Conservation (phyloP, 2,797 vertebrate species). For the Poecilia wingei region DNA sequence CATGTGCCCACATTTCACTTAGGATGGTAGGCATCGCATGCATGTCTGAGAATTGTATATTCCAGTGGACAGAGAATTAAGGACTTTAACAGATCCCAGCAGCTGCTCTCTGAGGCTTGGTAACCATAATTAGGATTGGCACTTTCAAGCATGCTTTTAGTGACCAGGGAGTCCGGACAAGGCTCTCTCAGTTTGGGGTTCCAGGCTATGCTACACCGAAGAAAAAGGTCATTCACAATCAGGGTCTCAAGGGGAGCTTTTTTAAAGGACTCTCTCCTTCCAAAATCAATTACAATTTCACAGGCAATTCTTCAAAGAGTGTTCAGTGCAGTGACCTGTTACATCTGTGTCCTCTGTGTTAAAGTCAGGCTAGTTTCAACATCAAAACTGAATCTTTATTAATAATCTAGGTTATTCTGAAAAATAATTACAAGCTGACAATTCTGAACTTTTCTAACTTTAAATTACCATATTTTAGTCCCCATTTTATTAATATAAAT, state of each 20-base stretch:
- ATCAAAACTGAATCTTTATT: constrained; percentile 15
- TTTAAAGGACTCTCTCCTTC: constrained; percentile 58
- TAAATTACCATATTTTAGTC: not conserved
- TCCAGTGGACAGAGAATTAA: constrained; percentile 49
- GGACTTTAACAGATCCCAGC: constrained; percentile 62
- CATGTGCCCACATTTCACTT: constrained; percentile 3
- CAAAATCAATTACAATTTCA: constrained; percentile 74
- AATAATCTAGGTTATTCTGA: constrained; percentile 17
- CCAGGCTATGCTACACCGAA: constrained; percentile 70
- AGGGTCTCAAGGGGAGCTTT: constrained; percentile 66
- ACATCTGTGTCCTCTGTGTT: constrained; percentile 48
- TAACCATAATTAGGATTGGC: constrained; percentile 77
- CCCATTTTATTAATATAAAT: constrained; percentile 4
- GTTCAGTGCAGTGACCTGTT: constrained; percentile 53
- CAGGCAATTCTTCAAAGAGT: constrained; percentile 63
- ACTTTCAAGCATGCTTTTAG: constrained; percentile 75
- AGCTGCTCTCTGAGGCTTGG: constrained; percentile 67
- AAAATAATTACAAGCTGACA: constrained; percentile 21
- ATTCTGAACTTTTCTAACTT: constrained; percentile 14
- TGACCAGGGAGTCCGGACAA: constrained; percentile 72
- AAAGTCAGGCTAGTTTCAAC: constrained; percentile 37
- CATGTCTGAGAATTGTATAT: constrained; percentile 47
- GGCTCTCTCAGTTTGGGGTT: constrained; percentile 75
- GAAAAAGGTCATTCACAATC: constrained; percentile 81
- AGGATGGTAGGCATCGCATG: constrained; percentile 21